Evolutionary conservation across 2,113 vertebrate genomes (phyloP).

Genomic region (Rhabdornis inornatus): DNA sequence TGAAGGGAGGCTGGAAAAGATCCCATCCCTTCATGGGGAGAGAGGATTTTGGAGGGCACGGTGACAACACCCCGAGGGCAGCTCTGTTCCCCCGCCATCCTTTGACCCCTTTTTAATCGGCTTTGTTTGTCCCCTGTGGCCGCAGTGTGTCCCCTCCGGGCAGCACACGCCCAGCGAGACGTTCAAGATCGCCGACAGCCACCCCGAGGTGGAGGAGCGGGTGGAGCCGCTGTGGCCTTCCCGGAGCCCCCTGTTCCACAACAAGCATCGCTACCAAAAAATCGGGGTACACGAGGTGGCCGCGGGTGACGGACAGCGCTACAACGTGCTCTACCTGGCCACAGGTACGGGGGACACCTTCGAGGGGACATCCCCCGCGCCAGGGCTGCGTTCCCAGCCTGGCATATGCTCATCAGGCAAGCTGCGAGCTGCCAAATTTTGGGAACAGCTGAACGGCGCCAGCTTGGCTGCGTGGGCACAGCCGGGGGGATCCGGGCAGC

Average conservation of each 20-base stretch:
- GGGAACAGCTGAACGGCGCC: neutral
- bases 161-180: conserved; percentile 69
- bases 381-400: neutral
- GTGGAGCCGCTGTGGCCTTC: conserved; percentile 60
- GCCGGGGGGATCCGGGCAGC: neutral
- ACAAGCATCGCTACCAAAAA: conserved; percentile 72
- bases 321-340: conserved; percentile 71
- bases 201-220: conserved; percentile 68
- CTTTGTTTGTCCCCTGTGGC: too few relatives aligned
- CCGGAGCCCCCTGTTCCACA: conserved; percentile 69
- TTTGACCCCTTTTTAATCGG: too few relatives aligned
- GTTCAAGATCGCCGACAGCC: conserved; percentile 73
- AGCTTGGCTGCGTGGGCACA: neutral
- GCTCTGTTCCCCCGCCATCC: too few relatives aligned
- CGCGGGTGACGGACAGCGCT: neutral
- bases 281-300: conserved; percentile 65
- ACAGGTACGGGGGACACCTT: conserved; percentile 44
- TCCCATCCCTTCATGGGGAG: accelerated
- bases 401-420: neutral
- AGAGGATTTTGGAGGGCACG: too few relatives aligned
- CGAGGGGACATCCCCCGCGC: neutral
- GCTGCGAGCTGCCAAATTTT: neutral
- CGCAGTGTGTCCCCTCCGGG: conserved; percentile 58
- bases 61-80: too few relatives aligned
- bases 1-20: neutral